Base-by-base conservation (phyloP, 92 coral and sea anemone species). In the Hydrozoanthus gracilis region DNA sequence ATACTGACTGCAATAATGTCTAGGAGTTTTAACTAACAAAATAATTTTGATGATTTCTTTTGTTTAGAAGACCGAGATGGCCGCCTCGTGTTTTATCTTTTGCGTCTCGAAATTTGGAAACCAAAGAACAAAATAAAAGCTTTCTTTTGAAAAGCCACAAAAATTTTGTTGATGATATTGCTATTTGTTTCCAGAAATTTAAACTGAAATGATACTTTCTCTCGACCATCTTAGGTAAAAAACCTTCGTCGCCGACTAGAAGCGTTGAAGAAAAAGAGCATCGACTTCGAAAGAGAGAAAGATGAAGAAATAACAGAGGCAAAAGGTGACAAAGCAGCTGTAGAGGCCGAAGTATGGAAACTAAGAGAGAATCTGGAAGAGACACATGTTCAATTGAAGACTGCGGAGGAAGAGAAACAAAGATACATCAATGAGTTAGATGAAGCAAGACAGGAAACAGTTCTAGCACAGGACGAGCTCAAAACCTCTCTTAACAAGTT, bases 241-340 rank as follows among this genome's bases (percentile, higher is more conserved):
- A 91, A 92, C 15, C 78, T 94, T 73, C 84, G 95, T 55, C 90
- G 94, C 10, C 98, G 93, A 10, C 78, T 94, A 73, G 98, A 93
- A 17, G 76, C 78, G 7, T 50, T 92, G 66, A 94, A 94, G 73
- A 90, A 87, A 48, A 94, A 89, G 86, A 79, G 88, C 82, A 90
- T 92, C 51, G 95, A 92, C 56, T 70, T 92, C 85, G 98, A 94
- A 70, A 88, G 86, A 68, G 86, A 89, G 39, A 94, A 92, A 72
- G 94, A 94, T 68, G 88, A 94, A 4, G 98, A 94, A 77, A 64
- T 94, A 11, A 87, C 90, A 16, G 93, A 92, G 27, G 51, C 91
- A 0, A 92, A 92, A 47, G 94, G 94, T 46, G 95, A 92, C 7
- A 94, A 83, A 64, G 72, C 83, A 6, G 82, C 86, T 4, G 89